Evolutionary conservation across 1,140 invertebrate genomes (phyloP).

Genomic region (Sitobion miscanthi): DNA sequence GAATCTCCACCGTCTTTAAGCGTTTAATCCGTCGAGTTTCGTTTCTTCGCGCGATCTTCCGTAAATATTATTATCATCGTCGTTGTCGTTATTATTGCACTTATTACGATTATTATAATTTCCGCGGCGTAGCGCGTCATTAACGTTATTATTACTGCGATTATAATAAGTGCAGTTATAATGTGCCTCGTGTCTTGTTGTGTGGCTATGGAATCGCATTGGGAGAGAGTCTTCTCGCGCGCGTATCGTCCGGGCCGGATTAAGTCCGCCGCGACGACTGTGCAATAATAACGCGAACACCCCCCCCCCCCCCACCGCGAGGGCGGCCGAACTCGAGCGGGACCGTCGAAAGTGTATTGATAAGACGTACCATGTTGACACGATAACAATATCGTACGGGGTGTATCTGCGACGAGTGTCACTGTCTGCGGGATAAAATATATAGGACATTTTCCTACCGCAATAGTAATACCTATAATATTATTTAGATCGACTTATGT

Average conservation of each 20-base stretch:
- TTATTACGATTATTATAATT: constrained; percentile 27
- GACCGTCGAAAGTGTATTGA: too few species aligned
- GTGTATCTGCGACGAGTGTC: too few species aligned
- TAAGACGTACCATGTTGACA: too few species aligned
- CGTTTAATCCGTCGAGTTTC: constrained; percentile 45
- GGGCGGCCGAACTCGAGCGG: too few species aligned
- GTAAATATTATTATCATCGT: constrained; percentile 6
- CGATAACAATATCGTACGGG: too few species aligned
- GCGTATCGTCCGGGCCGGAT: neutral
- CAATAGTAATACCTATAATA: too few species aligned
- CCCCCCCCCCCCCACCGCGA: neutral
- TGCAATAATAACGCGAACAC: neutral
- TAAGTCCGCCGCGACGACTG: neutral
- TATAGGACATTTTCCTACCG: too few species aligned
- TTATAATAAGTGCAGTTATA: neutral
- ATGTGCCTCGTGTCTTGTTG: neutral
- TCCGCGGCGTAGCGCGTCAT: neutral
- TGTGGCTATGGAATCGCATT: neutral
- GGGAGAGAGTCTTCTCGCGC: too few species aligned
- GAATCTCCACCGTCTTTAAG: constrained; percentile 17
- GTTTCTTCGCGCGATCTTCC: constrained; percentile 31
- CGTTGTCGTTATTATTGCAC: neutral
- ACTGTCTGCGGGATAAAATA: too few species aligned
- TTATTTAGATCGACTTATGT: too few species aligned
- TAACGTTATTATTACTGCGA: neutral